These are phyloP conservation scores for Pachyramphus minor DNA, from an alignment of 2,113 vertebrate species.

Conservation along the genomic window DNA sequence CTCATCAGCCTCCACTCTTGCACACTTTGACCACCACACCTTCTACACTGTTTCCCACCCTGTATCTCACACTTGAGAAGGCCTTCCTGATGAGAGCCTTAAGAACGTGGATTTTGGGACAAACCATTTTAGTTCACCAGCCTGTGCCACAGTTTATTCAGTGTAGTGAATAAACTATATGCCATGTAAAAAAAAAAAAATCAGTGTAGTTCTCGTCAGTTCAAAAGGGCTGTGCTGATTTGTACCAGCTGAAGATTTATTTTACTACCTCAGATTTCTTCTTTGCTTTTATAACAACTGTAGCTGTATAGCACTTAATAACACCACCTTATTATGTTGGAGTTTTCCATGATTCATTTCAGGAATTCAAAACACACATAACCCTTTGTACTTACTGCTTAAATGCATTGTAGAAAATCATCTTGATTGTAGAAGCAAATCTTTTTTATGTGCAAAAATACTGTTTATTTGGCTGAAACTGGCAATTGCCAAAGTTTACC, in stretches of 20 bases:
- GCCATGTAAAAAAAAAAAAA: neutral
- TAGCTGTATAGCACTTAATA: neutral
- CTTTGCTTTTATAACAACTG: neutral
- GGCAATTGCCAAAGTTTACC: neutral
- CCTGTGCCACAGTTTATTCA: neutral
- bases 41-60: neutral
- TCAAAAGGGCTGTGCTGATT: neutral
- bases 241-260: neutral
- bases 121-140: neutral
- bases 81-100: neutral
- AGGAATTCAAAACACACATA: neutral
- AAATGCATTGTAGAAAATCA: neutral
- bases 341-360: conserved; percentile 29
- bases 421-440: neutral
- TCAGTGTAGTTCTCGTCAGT: neutral
- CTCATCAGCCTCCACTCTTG: neutral
- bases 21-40: neutral
- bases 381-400: neutral
- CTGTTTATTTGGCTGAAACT: neutral
- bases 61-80: neutral
- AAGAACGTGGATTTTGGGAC: neutral
- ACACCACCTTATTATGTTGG: neutral
- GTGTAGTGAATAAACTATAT: neutral
- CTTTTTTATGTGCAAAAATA: neutral
- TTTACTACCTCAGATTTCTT: neutral